Evolutionary conservation across 2,888 invertebrate species (phyloP).

Genomic region (Biston betularia): DNA sequence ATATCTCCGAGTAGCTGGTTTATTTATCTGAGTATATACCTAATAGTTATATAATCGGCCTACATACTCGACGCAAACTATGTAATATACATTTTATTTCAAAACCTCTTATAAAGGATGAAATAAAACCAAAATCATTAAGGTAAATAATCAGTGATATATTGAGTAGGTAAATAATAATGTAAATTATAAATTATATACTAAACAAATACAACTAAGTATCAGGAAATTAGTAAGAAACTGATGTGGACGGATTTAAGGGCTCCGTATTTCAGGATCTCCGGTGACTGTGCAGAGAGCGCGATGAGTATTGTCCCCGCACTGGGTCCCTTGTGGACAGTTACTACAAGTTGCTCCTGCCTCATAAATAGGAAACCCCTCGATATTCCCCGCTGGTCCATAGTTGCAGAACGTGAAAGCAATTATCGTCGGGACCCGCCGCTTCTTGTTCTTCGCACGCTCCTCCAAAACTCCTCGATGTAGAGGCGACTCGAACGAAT

Average conservation of each 20-base stretch:
- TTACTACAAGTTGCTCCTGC: conserved; percentile 70
- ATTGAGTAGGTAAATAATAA: background rate
- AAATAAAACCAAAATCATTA: no score
- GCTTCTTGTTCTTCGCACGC: conserved; percentile 45
- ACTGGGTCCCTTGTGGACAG: conserved; percentile 75
- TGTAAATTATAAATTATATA: background rate
- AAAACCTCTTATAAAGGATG: no score
- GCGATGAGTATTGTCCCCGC: conserved; percentile 73
- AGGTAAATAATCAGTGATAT: background rate
- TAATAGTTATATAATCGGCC: no score
- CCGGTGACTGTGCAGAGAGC: conserved; percentile 69
- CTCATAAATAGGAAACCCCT: conserved; percentile 79
- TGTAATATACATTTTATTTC: no score
- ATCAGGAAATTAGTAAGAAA: background rate
- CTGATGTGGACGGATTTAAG: background rate
- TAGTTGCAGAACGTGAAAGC: conserved; percentile 81
- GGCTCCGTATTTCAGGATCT: conserved; percentile 63
- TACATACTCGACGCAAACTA: no score
- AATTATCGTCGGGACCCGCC: conserved; percentile 66
- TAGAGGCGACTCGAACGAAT: conserved; percentile 62
- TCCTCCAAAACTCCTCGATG: conserved; percentile 62
- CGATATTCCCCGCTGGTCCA: conserved; percentile 79
- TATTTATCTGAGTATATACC: no score
- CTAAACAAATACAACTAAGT: background rate
- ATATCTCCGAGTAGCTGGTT: no score